Evolutionary conservation across 2,888 invertebrate species (phyloP).

Genomic region (Phalangium opilio): DNA sequence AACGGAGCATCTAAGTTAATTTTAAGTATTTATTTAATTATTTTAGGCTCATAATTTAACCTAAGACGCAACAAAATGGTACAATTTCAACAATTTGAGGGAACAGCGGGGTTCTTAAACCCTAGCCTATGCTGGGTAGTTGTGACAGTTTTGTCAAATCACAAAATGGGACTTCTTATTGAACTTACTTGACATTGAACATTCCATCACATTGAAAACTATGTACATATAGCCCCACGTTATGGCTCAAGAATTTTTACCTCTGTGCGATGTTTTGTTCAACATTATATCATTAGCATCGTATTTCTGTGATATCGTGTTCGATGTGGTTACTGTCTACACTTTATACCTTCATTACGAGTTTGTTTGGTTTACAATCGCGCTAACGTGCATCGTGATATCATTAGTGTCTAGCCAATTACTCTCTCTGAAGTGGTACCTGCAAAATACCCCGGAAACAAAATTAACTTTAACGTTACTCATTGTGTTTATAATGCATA

Average conservation of each 20-base stretch:
- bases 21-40: too few relatives aligned
- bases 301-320: constrained; percentile 79
- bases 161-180: too few relatives aligned
- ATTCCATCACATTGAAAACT: too few relatives aligned
- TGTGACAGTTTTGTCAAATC: too few relatives aligned
- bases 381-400: constrained; percentile 51
- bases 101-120: too few relatives aligned
- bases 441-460: constrained; percentile 8
- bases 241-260: constrained; percentile 64
- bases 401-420: constrained; percentile 51
- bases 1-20: too few relatives aligned
- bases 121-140: too few relatives aligned
- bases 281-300: constrained; percentile 77
- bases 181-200: too few relatives aligned
- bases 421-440: constrained; percentile 29
- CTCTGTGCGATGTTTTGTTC: constrained; percentile 77
- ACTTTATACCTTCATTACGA: constrained; percentile 44
- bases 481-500: constrained; percentile 39
- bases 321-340: constrained; percentile 71
- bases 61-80: too few relatives aligned
- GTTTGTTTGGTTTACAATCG: constrained; percentile 24
- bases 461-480: constrained; percentile 25
- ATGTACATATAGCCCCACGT: constrained; percentile 1
- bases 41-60: too few relatives aligned
- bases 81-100: too few relatives aligned